phyloP scores from a whole-genome alignment of 1,140 invertebrate species.

The Magallana angulata region DNA sequence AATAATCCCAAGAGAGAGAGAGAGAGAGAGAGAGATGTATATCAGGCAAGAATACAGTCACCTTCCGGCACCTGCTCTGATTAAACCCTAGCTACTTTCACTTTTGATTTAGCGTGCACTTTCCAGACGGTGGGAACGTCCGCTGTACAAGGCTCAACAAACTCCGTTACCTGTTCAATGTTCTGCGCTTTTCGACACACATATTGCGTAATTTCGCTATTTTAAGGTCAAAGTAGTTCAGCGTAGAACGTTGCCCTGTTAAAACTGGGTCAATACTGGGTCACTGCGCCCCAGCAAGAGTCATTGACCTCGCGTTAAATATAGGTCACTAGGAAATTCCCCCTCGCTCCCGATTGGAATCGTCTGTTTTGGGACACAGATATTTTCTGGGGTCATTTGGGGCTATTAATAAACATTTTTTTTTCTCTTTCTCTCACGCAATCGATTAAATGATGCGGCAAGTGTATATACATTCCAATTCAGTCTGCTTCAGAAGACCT shows the following conservation, averaged over 20 bases:
- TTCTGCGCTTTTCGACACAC: not conserved
- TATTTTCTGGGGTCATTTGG: not conserved
- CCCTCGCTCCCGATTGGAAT: not conserved
- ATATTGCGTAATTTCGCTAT: not conserved
- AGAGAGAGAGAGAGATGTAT: too few relatives aligned
- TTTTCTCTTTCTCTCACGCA: too few relatives aligned
- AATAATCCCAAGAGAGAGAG: too few relatives aligned
- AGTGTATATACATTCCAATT: too few relatives aligned
- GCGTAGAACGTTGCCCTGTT: not conserved
- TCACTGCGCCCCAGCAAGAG: not conserved
- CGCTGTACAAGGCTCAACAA: not conserved
- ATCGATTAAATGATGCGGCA: too few relatives aligned
- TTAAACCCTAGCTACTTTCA: not conserved
- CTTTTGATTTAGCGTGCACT: not conserved
- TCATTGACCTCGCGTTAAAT: conserved; percentile 11
- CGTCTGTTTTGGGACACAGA: conserved; percentile 17
- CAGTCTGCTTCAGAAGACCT: too few relatives aligned
- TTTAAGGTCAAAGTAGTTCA: not conserved
- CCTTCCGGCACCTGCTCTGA: not conserved
- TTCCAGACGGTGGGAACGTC: not conserved
- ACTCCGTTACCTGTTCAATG: not conserved
- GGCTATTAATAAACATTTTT: too few relatives aligned
- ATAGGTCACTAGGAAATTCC: conserved; percentile 20
- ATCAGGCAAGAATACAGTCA: too few relatives aligned
- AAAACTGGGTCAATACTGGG: not conserved